Conservation (phyloP, 2,113 vertebrate species). For the Peromyscus polionotus region DNA sequence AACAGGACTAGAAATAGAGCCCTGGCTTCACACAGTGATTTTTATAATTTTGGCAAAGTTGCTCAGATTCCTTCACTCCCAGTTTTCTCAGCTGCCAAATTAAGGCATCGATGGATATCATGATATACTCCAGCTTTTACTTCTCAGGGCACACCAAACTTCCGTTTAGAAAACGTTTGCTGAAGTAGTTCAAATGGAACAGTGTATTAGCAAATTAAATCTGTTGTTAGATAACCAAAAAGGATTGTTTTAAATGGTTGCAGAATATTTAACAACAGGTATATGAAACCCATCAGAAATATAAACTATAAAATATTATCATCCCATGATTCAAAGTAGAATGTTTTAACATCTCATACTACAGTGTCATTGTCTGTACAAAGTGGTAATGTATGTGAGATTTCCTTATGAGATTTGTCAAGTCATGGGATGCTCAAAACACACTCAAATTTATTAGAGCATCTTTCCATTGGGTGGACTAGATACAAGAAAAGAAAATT, state of each 20-base stretch:
- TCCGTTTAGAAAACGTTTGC: conserved; percentile 21
- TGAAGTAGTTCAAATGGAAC: conserved; percentile 34
- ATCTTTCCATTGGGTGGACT: background rate
- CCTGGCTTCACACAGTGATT: background rate
- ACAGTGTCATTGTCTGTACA: background rate
- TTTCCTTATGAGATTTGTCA: conserved; percentile 29
- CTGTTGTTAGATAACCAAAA: background rate
- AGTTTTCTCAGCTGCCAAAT: conserved; percentile 44
- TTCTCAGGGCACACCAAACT: background rate
- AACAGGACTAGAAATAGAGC: background rate
- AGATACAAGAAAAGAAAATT: conserved; percentile 13
- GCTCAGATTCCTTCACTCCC: background rate
- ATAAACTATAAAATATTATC: conserved; percentile 53
- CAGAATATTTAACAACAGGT: conserved; percentile 45
- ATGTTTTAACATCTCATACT: background rate
- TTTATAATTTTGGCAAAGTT: background rate
- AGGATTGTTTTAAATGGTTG: background rate
- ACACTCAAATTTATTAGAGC: conserved; percentile 12
- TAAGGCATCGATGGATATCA: background rate
- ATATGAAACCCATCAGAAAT: background rate
- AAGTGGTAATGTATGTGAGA: conserved; percentile 34
- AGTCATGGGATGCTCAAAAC: background rate
- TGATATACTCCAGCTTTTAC: background rate
- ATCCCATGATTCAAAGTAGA: background rate
- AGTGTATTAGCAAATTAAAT: background rate